Conservation (phyloP, 2,797 vertebrate genomes). For the Falco peregrinus region DNA sequence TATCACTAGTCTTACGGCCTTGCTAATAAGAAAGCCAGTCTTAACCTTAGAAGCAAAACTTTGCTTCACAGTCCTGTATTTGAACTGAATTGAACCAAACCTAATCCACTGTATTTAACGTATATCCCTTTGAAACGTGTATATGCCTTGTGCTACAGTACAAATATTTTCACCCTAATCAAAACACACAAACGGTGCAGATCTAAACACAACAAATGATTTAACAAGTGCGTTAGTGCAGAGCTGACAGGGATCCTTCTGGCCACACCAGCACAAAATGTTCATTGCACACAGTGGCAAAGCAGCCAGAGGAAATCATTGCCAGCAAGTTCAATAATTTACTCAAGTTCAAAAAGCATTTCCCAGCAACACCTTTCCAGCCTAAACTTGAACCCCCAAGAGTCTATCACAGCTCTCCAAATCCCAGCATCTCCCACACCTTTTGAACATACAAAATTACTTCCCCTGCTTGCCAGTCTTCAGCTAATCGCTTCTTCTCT, state of each 20-base stretch:
- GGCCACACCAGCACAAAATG: background rate
- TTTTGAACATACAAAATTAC: background rate
- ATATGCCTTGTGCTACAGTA: background rate
- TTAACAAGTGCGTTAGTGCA: rapidly evolving
- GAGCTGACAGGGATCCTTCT: background rate
- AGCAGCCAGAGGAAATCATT: background rate
- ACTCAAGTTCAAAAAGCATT: background rate
- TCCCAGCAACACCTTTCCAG: background rate
- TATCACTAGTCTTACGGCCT: background rate
- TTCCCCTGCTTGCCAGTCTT: background rate
- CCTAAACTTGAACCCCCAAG: background rate
- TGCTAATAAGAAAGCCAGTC: background rate
- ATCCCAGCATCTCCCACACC: background rate
- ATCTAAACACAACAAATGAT: background rate
- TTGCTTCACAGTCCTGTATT: background rate
- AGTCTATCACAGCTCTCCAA: background rate
- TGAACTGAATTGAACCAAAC: background rate
- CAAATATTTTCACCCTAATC: background rate
- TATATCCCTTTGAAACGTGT: rapidly evolving
- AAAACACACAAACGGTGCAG: background rate
- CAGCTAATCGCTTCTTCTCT: background rate
- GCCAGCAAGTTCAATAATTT: background rate
- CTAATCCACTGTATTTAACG: background rate
- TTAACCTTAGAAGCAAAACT: background rate
- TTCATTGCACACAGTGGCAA: background rate